Evolutionary conservation across 2,797 vertebrate species (phyloP).

Genomic region (Coracias cyanogaster): DNA sequence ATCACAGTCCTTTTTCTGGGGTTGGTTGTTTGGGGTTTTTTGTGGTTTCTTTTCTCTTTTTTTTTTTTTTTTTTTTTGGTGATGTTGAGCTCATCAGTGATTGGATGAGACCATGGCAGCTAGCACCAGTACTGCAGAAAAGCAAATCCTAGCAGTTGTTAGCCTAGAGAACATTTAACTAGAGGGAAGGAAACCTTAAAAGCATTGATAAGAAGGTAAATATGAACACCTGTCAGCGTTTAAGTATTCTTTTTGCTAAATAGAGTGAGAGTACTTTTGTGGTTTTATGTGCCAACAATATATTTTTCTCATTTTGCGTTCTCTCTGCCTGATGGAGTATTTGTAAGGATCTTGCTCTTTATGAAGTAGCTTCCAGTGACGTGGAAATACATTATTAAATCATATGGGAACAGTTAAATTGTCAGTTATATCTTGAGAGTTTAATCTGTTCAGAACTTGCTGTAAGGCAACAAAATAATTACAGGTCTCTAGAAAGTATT

Average conservation of each 20-base stretch:
- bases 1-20: background rate
- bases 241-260: background rate
- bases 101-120: background rate
- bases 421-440: background rate
- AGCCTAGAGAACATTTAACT: background rate
- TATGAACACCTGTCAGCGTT: background rate
- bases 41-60: too few species aligned
- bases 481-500: background rate
- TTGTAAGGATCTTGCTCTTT: background rate
- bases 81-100: background rate
- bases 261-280: background rate
- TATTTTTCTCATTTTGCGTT: background rate
- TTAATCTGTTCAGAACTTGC: background rate
- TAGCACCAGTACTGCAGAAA: background rate
- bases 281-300: background rate
- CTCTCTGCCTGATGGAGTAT: background rate
- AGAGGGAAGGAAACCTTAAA: background rate
- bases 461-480: background rate
- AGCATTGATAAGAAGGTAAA: background rate
- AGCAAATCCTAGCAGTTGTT: background rate
- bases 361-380: background rate
- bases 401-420: background rate
- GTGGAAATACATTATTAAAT: background rate
- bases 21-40: too few species aligned
- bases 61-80: background rate